Evolutionary conservation across 37 sponge, comb jelly and placozoan genomes (phyloP).

Genomic region (Mnemiopsis leidyi): DNA sequence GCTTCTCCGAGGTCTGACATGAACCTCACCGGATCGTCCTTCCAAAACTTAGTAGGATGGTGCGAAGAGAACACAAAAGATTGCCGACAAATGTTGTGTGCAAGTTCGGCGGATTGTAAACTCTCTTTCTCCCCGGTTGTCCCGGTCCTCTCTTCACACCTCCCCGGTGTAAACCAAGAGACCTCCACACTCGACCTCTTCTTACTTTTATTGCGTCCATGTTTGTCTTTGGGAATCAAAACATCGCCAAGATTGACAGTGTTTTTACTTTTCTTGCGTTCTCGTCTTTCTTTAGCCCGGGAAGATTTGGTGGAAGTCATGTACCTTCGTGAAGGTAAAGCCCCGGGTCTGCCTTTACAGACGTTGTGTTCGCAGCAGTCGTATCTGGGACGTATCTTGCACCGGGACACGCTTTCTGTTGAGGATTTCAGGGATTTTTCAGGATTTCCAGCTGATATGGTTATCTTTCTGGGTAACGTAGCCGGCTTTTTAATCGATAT

Average conservation of each 20-base stretch:
- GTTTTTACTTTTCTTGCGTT: background rate
- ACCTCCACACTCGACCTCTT: no score
- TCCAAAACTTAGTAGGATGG: background rate
- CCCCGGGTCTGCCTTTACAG: background rate
- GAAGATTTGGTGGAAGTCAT: background rate
- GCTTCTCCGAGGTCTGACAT: background rate
- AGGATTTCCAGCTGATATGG: background rate
- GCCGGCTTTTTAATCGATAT: background rate
- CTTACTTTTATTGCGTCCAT: no score
- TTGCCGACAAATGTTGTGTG: background rate
- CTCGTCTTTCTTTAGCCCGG: background rate
- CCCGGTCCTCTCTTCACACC: no score
- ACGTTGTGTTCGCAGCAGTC: background rate
- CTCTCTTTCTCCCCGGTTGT: no score
- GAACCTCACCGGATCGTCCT: background rate
- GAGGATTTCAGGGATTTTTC: background rate
- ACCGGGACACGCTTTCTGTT: background rate
- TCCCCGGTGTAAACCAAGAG: no score
- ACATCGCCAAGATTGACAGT: no score
- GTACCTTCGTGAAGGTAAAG: background rate
- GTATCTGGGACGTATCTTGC: background rate
- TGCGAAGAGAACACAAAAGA: background rate
- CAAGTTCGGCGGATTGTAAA: background rate
- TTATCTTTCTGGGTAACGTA: background rate
- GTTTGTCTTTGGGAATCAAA: no score